phyloP scores from a whole-genome alignment of 2,888 invertebrate species.

The Venusia cambrica region DNA sequence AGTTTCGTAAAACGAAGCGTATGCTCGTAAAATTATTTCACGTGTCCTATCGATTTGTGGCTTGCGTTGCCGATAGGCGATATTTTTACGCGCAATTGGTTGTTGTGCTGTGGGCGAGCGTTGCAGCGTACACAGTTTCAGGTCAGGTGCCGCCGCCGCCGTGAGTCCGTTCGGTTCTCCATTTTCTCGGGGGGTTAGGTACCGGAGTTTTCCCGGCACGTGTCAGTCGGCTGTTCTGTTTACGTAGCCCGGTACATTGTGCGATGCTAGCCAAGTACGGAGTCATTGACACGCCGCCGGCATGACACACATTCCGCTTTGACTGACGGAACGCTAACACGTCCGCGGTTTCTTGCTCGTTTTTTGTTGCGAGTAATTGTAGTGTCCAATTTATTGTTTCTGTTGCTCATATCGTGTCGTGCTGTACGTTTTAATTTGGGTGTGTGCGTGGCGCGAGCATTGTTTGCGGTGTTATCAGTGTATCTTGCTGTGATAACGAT shows the following conservation, averaged over 20 bases:
- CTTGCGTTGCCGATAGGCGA: slow-evolving; percentile 38
- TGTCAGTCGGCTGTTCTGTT: slow-evolving; percentile 65
- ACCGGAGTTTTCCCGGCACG: slow-evolving; percentile 58
- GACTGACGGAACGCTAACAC: slow-evolving; percentile 62
- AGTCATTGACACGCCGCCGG: slow-evolving; percentile 74
- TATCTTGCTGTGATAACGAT: slow-evolving; percentile 44
- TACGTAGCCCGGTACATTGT: slow-evolving; percentile 58
- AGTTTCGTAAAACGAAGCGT: slow-evolving; percentile 47
- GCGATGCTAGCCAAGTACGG: slow-evolving; percentile 45
- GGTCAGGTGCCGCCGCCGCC: slow-evolving; percentile 29
- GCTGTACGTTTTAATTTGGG: slow-evolving; percentile 28
- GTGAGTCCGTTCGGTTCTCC: slow-evolving; percentile 33
- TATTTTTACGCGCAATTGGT: slow-evolving; percentile 48
- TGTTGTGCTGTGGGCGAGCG: slow-evolving; percentile 36
- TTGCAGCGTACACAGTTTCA: slow-evolving; percentile 45
- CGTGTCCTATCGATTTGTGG: slow-evolving; percentile 39
- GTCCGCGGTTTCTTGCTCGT: slow-evolving; percentile 59
- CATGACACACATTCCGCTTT: slow-evolving; percentile 77
- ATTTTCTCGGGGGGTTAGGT: slow-evolving; percentile 40
- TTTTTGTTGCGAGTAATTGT: slow-evolving; percentile 37
- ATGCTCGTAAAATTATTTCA: slow-evolving; percentile 44
- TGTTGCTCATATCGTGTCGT: slow-evolving; percentile 44
- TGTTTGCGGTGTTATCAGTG: slow-evolving; percentile 45
- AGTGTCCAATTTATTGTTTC: slow-evolving; percentile 49
- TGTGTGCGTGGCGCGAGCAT: slow-evolving; percentile 29